Conservation (phyloP, 2,888 invertebrate species). For the Rotaria magnacalcarata region DNA sequence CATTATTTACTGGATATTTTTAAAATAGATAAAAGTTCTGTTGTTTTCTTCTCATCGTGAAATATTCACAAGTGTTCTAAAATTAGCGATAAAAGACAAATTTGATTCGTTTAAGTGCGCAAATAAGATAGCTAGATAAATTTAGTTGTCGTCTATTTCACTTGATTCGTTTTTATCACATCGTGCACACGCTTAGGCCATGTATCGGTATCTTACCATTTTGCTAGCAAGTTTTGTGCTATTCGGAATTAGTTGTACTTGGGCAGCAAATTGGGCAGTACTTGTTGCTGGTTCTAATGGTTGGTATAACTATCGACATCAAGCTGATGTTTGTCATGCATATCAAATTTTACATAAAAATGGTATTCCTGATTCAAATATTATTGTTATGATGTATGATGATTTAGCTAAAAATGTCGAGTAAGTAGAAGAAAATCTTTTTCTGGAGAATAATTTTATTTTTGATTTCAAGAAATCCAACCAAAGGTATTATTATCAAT, state of each 20-base stretch:
- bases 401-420: constrained; percentile 63
- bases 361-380: constrained; percentile 63
- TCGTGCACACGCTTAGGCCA: not conserved
- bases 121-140: too few relatives aligned
- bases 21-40: too few relatives aligned
- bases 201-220: not conserved
- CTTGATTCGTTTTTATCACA: too few relatives aligned
- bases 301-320: constrained; percentile 65
- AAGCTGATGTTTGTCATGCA: constrained; percentile 66
- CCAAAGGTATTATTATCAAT: constrained; percentile 65
- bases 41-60: too few relatives aligned
- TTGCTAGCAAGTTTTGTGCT: not conserved
- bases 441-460: not conserved
- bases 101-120: too few relatives aligned
- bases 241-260: not conserved
- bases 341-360: constrained; percentile 63
- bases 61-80: too few relatives aligned
- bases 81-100: too few relatives aligned
- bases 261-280: constrained; percentile 61
- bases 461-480: constrained; percentile 61
- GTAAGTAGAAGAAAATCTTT: constrained; percentile 51
- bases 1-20: too few relatives aligned
- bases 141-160: too few relatives aligned
- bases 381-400: constrained; percentile 66
- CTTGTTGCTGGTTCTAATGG: constrained; percentile 65